Base-by-base conservation (phyloP, 1,140 invertebrate genomes). In the Teleopsis dalmanni region DNA sequence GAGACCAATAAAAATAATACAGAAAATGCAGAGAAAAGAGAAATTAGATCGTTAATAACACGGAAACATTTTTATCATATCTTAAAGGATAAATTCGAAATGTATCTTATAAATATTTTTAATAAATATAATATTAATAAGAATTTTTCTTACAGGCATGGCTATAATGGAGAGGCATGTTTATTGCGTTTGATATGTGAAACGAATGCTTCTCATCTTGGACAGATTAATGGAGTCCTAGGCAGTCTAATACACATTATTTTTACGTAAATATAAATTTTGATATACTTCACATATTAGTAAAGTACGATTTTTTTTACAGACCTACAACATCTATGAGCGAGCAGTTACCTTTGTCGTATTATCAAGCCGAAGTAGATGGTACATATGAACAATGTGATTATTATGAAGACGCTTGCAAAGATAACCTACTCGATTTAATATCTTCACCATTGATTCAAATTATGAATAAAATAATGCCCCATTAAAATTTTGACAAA, bases 311-410 rank as follows among this genome's bases (percentile, higher is more conserved):
- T n/a, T n/a, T n/a, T n/a, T n/a, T 27, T 57, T 58, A 47, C 65
- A 80, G 78, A 18, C 78, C 78, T 14, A 78, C 76, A 34, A 69
- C 75, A 27, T 79, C 78, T 1, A 63, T 57, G 11, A 73, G 78
- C 44, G 75, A 77, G 59, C 71, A 72, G 13, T 48, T 80, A 31
- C 70, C 75, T 6, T 58, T 71, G 23, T 62, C 60, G 0, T 80
- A 79, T 54, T 77, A 77, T 53, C 61, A 72, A 47, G 78, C 79
- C 0, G 78, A 81, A 59, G 51, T 65, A 9, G 61, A 53, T 14
- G 65, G 65, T 1, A 19, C 21, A 8, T 33, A 55, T 18, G 69
- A 61, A 0, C 56, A 68, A 16, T 75, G 73, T 33, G 19, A 13
- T 4, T 48, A 45, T 43, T 75, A 73, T 50, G 38, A 54, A 3